phyloP scores from a whole-genome alignment of 2,113 vertebrate species.

The Echinops telfairi region DNA sequence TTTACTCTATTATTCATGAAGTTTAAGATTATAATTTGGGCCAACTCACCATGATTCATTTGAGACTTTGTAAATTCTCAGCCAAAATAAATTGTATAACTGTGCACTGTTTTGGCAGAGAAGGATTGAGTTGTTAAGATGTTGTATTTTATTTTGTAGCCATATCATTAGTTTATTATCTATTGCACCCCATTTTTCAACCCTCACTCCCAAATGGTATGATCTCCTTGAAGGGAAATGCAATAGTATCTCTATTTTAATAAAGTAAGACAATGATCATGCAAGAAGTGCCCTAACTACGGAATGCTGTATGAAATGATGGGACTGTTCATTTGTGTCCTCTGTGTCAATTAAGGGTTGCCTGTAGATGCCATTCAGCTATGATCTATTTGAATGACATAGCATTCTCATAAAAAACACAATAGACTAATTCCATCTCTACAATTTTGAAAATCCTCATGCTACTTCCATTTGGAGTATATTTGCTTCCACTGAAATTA shows the following conservation, averaged over 20 bases:
- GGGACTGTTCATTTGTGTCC: not conserved
- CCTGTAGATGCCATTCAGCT: slow-evolving; percentile 21
- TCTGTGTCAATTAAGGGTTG: slow-evolving; percentile 16
- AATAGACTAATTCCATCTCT: not conserved
- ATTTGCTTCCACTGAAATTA: not conserved
- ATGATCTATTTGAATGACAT: slow-evolving; percentile 29
- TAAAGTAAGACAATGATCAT: slow-evolving; percentile 7
- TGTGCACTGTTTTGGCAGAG: slow-evolving; percentile 8
- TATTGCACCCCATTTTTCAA: not conserved
- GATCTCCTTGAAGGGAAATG: not conserved
- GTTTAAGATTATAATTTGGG: not conserved
- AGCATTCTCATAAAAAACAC: slow-evolving; percentile 27
- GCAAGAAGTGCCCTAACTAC: not conserved
- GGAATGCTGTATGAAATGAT: not conserved
- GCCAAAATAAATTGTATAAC: not conserved
- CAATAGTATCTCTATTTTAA: not conserved
- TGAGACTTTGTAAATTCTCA: slow-evolving; percentile 26
- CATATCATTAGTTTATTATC: slow-evolving; percentile 17
- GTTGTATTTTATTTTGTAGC: not conserved
- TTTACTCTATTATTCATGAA: not conserved
- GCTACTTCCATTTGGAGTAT: not conserved
- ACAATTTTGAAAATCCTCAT: slow-evolving; percentile 10
- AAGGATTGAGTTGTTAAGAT: not conserved
- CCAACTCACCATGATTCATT: not conserved
- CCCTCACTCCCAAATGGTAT: not conserved